These are phyloP conservation scores for Microctenopoma steveboyesi DNA, from an alignment of 2,797 vertebrate species.

Conservation along the genomic window DNA sequence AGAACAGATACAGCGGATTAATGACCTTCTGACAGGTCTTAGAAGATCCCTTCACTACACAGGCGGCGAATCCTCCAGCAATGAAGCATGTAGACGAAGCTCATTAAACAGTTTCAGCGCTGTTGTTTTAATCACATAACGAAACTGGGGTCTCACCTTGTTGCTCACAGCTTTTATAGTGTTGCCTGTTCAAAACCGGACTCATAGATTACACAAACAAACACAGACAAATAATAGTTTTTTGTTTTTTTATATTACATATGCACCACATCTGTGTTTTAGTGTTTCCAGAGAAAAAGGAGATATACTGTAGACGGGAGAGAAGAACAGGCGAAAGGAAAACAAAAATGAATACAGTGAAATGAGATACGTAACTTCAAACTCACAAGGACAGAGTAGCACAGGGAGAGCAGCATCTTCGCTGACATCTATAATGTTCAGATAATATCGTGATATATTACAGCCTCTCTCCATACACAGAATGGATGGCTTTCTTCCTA, in stretches of 20 bases:
- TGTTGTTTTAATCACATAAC: slow-evolving; percentile 13
- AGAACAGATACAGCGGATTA: slow-evolving; percentile 45
- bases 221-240: not conserved
- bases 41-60: slow-evolving; percentile 6
- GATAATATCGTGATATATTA: slow-evolving; percentile 57
- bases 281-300: not conserved
- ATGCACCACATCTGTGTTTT: not conserved
- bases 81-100: slow-evolving; percentile 8
- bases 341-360: not conserved
- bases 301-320: not conserved
- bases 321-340: not conserved
- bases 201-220: not conserved
- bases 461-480: slow-evolving; percentile 24
- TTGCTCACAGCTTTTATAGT: slow-evolving; percentile 3
- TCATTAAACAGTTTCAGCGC: not conserved
- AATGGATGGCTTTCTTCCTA: slow-evolving; percentile 45
- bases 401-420: slow-evolving; percentile 11
- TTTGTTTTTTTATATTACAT: not conserved
- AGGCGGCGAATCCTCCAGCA: not conserved
- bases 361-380: slow-evolving; percentile 8
- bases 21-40: slow-evolving; percentile 5
- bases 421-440: slow-evolving; percentile 39
- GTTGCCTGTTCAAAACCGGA: not conserved
- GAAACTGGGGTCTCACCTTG: not conserved
- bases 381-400: slow-evolving; percentile 25